Evolutionary conservation across 2,888 invertebrate genomes (phyloP), one percentile per base, ranked within the genome.

Genomic region (Drosophila anceps): DNA sequence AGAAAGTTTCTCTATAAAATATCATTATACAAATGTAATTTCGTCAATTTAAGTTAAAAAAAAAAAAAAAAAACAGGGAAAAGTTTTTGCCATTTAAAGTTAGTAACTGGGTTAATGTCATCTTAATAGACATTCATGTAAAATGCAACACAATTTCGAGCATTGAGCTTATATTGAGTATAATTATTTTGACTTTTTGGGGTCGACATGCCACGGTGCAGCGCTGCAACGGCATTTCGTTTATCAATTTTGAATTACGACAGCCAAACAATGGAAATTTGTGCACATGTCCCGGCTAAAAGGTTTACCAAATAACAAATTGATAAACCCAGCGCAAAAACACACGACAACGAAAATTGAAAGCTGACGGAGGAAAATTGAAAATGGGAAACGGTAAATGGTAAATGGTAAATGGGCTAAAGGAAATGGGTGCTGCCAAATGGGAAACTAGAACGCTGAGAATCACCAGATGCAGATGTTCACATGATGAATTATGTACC

Each of bases 401-500:
- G 31, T 18, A n/a, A n/a, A 15, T 9, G 24, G n/a, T 24, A 24
- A 24, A 24, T 24, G 24, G 24, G 24, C 24, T 3, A 24, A 24
- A 4, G 24, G 6, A 44, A 29, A 9, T 27, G n/a, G 50, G 31
- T 10, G n/a, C 5, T 18, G 1, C 33, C 31, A 48, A 53, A 59
- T 24, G 10, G 15, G 10, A 33, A 54, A 60, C 43, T 67, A 20
- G 72, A 50, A 41, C 59, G 41, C 9, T n/a, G 53, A 58, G 44
- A 18, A 20, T 60, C 35, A 73, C 50, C 77, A 85, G 86, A 74
- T 84, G 82, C 84, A 69, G 64, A 27, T 60, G 69, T 81, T 74
- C 78, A 71, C 87, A 76, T 84, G 64, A 31, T 76, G 69, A 82
- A 86, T 86, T 73, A 77, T 83, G 41, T 39, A 83, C 68, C 48